Percentiles rank a stretch among this genome's conserved stretches.
Evolutionary conservation across 1,140 invertebrate species (phyloP).

Genomic region (Adelges cooleyi): DNA sequence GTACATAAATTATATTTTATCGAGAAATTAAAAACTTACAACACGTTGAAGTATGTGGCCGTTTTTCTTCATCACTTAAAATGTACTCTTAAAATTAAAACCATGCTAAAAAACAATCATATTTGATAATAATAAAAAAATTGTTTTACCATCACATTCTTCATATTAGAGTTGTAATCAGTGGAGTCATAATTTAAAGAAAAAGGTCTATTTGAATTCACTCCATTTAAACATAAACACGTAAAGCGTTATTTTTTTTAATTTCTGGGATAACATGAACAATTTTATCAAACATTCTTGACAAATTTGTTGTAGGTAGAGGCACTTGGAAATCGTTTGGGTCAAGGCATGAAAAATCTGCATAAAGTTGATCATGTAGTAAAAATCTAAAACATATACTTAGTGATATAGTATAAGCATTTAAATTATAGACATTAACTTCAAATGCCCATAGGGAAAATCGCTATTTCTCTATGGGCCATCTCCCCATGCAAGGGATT

Average conservation of each 20-base stretch:
- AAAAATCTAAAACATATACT: background rate
- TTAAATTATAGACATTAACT: slow-evolving; percentile 1
- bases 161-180: too few relatives aligned
- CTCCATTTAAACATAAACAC: background rate
- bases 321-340: background rate
- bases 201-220: background rate
- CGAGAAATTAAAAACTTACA: too few relatives aligned
- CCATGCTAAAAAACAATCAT: too few relatives aligned
- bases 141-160: too few relatives aligned
- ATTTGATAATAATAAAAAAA: too few relatives aligned
- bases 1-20: too few relatives aligned
- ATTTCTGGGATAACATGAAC: background rate
- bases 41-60: too few relatives aligned
- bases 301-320: background rate
- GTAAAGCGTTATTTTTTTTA: background rate
- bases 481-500: too few relatives aligned
- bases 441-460: background rate
- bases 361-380: background rate
- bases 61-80: too few relatives aligned
- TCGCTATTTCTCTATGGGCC: too few relatives aligned
- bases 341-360: background rate
- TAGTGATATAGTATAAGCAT: background rate
- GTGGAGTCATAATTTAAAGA: too few relatives aligned
- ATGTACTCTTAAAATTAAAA: too few relatives aligned
- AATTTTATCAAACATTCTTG: background rate